Percentiles rank a stretch among this genome's conserved stretches.
Conservation (phyloP, 2,888 invertebrate genomes). For the Apoda limacodes region DNA sequence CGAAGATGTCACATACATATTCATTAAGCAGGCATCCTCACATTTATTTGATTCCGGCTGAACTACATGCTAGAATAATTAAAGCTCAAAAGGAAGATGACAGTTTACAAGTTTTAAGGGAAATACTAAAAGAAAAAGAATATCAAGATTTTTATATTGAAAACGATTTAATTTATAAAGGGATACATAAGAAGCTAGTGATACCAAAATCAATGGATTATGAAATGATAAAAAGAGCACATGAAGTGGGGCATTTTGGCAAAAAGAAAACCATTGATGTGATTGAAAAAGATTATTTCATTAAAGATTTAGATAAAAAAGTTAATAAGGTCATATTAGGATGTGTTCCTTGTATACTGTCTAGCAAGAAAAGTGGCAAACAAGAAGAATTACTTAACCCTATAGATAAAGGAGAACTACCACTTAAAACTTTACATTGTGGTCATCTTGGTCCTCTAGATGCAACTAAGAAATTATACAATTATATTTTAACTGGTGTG, state of each 20-base stretch:
- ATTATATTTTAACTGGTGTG: not conserved
- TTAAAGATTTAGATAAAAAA: constrained; percentile 5
- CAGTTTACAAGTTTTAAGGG: too few relatives aligned
- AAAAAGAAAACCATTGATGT: too few relatives aligned
- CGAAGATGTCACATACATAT: too few relatives aligned
- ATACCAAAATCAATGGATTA: constrained; percentile 29
- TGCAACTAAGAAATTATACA: too few relatives aligned
- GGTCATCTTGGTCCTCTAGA: constrained; percentile 4
- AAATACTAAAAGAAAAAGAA: constrained; percentile 1
- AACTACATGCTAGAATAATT: constrained; percentile 9
- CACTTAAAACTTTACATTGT: constrained; percentile 6
- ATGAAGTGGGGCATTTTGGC: too few relatives aligned
- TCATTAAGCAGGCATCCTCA: constrained; percentile 13
- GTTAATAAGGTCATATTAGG: too few relatives aligned
- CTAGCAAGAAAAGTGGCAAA: constrained; percentile 1
- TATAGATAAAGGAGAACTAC: constrained; percentile 5
- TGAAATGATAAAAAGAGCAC: too few relatives aligned
- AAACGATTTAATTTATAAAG: constrained; percentile 15
- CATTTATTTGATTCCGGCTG: constrained; percentile 4
- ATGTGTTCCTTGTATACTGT: too few relatives aligned
- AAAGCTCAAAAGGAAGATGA: too few relatives aligned
- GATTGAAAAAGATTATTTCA: too few relatives aligned
- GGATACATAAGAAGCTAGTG: constrained; percentile 12
- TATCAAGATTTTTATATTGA: too few relatives aligned
- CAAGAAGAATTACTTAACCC: constrained; percentile 5